phyloP scores from a whole-genome alignment of 1,140 invertebrate genomes.

The Aphidius ervi region DNA sequence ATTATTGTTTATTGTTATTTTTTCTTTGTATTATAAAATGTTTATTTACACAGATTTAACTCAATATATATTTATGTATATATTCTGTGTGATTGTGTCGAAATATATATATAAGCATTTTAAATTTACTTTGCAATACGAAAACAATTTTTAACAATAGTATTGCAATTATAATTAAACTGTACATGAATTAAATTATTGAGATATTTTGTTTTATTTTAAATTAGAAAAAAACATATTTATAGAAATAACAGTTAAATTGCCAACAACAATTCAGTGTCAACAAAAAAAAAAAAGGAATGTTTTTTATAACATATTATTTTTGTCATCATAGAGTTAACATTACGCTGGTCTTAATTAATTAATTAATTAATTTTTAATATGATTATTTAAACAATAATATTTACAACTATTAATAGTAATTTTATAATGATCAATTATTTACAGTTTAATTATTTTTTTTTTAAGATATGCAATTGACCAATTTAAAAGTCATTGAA shows the following conservation, averaged over 20 bases:
- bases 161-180: conserved; percentile 29
- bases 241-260: conserved; percentile 3
- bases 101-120: conserved; percentile 15
- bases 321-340: no score
- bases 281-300: not conserved
- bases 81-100: conserved; percentile 20
- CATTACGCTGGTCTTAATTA: no score
- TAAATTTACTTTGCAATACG: conserved; percentile 24
- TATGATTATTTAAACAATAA: no score
- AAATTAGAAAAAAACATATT: not conserved
- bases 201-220: not conserved
- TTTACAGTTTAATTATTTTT: not conserved
- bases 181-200: conserved; percentile 29
- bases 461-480: no score
- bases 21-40: conserved; percentile 37
- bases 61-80: no score
- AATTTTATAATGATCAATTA: no score
- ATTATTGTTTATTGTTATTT: not conserved
- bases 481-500: no score
- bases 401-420: no score
- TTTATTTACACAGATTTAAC: conserved; percentile 43
- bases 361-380: no score
- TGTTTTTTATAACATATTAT: not conserved
- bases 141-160: conserved; percentile 38
- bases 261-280: not conserved